phyloP scores from a whole-genome alignment of 1,140 invertebrate genomes.

The Matsumurasca onukii region DNA sequence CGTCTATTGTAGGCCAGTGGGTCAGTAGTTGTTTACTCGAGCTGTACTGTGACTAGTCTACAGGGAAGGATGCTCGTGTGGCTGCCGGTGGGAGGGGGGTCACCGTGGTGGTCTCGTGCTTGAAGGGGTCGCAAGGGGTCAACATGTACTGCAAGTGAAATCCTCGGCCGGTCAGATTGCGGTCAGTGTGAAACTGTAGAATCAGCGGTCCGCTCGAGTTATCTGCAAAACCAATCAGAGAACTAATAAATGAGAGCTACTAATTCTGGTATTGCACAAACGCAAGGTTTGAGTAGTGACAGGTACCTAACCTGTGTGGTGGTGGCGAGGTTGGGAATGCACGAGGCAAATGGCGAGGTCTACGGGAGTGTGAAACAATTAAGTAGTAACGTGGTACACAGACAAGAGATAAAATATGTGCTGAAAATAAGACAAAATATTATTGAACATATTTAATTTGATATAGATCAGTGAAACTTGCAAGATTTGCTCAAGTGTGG shows the following conservation, averaged over 20 bases:
- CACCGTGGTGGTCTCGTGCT: not conserved
- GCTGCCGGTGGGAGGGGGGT: not conserved
- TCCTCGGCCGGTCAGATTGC: constrained; percentile 53
- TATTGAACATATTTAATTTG: not conserved
- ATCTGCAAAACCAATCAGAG: constrained; percentile 49
- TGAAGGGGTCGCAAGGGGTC: not conserved
- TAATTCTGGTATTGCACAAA: no score
- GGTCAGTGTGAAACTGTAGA: constrained; percentile 54
- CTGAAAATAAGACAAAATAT: not conserved
- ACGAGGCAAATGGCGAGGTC: not conserved
- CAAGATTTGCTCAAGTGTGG: no score
- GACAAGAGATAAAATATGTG: not conserved
- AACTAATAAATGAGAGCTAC: no score
- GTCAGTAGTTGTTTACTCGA: no score
- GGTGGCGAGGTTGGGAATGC: no score
- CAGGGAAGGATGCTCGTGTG: not conserved
- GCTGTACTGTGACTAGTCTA: no score
- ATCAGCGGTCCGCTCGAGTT: constrained; percentile 56
- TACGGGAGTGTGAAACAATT: not conserved
- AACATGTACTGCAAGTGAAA: constrained; percentile 52
- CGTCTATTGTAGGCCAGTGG: no score
- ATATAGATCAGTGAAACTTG: not conserved
- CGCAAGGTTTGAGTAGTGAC: constrained; percentile 13
- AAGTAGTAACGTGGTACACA: not conserved
- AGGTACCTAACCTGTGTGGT: no score